These are phyloP conservation scores for Beroe ovata DNA, from an alignment of 37 sponge, comb jelly and placozoan species.

Conservation along the genomic window DNA sequence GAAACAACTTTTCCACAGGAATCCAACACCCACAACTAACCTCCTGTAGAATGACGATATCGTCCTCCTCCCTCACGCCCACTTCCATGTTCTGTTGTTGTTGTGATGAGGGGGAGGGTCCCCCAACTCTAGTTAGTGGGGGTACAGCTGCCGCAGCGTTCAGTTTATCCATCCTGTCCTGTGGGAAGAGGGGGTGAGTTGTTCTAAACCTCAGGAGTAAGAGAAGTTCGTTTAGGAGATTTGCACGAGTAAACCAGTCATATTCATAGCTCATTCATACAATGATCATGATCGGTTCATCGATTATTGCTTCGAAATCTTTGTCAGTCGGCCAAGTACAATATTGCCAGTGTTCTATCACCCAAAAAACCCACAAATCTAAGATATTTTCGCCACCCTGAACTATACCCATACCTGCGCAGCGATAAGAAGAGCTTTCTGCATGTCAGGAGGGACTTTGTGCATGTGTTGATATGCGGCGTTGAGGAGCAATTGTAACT, in stretches of 20 bases:
- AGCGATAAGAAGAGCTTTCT: slow-evolving; percentile 33
- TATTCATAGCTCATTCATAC: too few species aligned
- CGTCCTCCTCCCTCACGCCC: background rate
- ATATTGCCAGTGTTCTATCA: too few species aligned
- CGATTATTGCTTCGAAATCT: too few species aligned
- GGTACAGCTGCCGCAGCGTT: background rate
- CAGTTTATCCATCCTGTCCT: slow-evolving; percentile 29
- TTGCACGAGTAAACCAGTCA: too few species aligned
- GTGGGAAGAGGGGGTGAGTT: background rate
- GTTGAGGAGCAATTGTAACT: slow-evolving; percentile 28
- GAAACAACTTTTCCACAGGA: too few species aligned
- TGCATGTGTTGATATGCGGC: slow-evolving; percentile 64
- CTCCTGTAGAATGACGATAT: slow-evolving; percentile 29
- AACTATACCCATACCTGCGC: slow-evolving; percentile 1
- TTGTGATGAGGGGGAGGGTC: background rate
- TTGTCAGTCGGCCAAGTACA: too few species aligned
- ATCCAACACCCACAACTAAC: too few species aligned
- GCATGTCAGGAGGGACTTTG: slow-evolving; percentile 60
- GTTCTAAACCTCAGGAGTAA: too few species aligned
- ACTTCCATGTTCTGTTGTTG: background rate
- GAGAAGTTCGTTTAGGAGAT: too few species aligned
- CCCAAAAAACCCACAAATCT: too few species aligned
- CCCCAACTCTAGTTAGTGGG: background rate
- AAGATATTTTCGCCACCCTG: too few species aligned
- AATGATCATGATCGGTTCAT: too few species aligned